A percentile compares a stretch with the other conserved stretches of the same genome.
These are phyloP conservation scores for Clostera curtula DNA, from an alignment of 2,888 invertebrate genomes.

Conservation along the genomic window DNA sequence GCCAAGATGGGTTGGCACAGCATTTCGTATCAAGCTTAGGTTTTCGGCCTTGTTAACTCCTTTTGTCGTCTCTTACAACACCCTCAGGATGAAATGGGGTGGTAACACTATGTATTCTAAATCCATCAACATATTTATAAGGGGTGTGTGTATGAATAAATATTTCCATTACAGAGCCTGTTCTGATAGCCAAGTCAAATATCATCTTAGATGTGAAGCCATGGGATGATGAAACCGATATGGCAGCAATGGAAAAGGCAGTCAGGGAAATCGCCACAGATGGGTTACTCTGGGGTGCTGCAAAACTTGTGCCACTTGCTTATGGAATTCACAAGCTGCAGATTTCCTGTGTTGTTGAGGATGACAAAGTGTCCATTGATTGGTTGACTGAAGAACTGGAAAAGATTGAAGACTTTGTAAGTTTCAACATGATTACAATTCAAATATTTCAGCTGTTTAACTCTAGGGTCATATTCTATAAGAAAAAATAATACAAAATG, in stretches of 20 bases:
- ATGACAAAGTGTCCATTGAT: slow-evolving; percentile 95
- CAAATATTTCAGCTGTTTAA: too few relatives aligned
- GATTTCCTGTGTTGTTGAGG: slow-evolving; percentile 94
- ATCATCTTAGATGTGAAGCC: slow-evolving; percentile 96
- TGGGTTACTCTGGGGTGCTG: slow-evolving; percentile 95
- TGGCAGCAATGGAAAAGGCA: slow-evolving; percentile 86
- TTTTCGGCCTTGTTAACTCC: too few relatives aligned
- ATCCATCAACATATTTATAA: too few relatives aligned
- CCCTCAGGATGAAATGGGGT: too few relatives aligned
- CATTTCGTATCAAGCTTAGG: too few relatives aligned
- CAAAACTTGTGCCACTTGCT: slow-evolving; percentile 92
- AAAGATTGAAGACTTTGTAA: slow-evolving; percentile 86
- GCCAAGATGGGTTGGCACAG: too few relatives aligned
- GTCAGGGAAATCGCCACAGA: slow-evolving; percentile 87
- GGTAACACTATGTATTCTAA: too few relatives aligned
- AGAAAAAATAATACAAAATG: too few relatives aligned
- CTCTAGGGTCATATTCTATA: too few relatives aligned
- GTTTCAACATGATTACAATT: slow-evolving; percentile 32
- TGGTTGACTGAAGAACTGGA: slow-evolving; percentile 91
- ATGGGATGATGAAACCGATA: slow-evolving; percentile 94
- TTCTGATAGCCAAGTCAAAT: slow-evolving; percentile 93
- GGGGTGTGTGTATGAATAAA: too few relatives aligned
- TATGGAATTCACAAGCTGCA: slow-evolving; percentile 95
- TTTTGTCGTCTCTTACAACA: too few relatives aligned
- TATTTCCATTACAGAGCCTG: slow-evolving; percentile 77